These are phyloP conservation scores for Styela clava DNA, from an alignment of 23 tunicate species.

Conservation along the genomic window DNA sequence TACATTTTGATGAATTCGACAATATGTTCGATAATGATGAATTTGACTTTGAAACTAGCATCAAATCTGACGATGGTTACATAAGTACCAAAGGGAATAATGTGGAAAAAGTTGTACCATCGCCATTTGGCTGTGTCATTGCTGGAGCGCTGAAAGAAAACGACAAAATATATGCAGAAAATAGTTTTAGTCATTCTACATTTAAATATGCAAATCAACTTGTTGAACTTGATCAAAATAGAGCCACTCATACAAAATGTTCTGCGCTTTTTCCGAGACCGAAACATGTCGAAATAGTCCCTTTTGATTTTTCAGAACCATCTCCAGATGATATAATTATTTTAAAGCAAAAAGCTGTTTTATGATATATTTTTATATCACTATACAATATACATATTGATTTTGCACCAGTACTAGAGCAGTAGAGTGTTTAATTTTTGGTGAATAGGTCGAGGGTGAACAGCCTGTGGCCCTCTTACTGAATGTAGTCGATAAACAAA, in stretches of 20 bases:
- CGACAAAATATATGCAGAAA: not conserved
- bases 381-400: too few relatives aligned
- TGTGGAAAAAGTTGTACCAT: not conserved
- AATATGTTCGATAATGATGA: slow-evolving; percentile 1
- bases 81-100: not conserved
- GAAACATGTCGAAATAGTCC: slow-evolving; percentile 1
- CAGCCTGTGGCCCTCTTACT: too few relatives aligned
- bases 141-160: not conserved
- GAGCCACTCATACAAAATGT: not conserved
- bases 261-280: not conserved
- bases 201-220: not conserved
- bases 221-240: not conserved
- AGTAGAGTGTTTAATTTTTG: too few relatives aligned
- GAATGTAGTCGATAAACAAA: too few relatives aligned
- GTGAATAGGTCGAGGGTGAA: too few relatives aligned
- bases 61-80: not conserved
- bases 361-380: slow-evolving; percentile 1
- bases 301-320: slow-evolving; percentile 23
- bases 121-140: slow-evolving; percentile 10
- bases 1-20: slow-evolving; percentile 25
- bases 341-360: slow-evolving; percentile 14
- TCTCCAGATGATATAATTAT: slow-evolving; percentile 28
- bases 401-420: too few relatives aligned
- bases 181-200: not conserved
- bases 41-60: not conserved